Conservation (phyloP, 1,140 invertebrate genomes). For the Zaprionus nigranus region DNA sequence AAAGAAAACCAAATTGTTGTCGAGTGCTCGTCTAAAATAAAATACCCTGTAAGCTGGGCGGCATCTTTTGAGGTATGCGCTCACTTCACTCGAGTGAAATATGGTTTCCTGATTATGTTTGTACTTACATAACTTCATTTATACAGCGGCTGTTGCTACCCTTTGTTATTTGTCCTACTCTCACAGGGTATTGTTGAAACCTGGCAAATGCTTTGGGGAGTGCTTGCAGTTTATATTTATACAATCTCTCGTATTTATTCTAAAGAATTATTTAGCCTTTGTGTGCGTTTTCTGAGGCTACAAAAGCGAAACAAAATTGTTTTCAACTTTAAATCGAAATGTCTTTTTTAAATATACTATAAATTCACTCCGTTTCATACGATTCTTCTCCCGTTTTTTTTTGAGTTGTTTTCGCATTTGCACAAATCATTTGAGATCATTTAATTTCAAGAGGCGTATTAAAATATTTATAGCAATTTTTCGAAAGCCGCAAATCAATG, state of each 20-base stretch:
- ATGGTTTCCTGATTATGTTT: background rate
- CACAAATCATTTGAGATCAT: constrained; percentile 17
- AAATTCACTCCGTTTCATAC: constrained; percentile 2
- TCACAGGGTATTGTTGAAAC: constrained; percentile 10
- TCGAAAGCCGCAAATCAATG: constrained; percentile 44
- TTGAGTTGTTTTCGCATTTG: background rate
- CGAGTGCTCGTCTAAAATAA: background rate
- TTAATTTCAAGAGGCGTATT: constrained; percentile 18
- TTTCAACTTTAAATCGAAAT: constrained; percentile 15
- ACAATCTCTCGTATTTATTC: constrained; percentile 7
- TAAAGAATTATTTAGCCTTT: constrained; percentile 28
- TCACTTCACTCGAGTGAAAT: background rate
- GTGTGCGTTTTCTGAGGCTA: background rate
- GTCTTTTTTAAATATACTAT: background rate
- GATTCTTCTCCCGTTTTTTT: background rate
- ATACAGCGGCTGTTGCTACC: background rate
- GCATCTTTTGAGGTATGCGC: background rate
- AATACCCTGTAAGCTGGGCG: constrained; percentile 3
- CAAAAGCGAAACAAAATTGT: background rate
- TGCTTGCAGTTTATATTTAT: constrained; percentile 23
- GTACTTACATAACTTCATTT: background rate
- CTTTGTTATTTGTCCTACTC: background rate
- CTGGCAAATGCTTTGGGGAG: background rate
- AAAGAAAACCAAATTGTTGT: background rate
- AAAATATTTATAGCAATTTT: constrained; percentile 26